phyloP scores from a whole-genome alignment of 2,113 vertebrate genomes.

The Microtus richardsoni region DNA sequence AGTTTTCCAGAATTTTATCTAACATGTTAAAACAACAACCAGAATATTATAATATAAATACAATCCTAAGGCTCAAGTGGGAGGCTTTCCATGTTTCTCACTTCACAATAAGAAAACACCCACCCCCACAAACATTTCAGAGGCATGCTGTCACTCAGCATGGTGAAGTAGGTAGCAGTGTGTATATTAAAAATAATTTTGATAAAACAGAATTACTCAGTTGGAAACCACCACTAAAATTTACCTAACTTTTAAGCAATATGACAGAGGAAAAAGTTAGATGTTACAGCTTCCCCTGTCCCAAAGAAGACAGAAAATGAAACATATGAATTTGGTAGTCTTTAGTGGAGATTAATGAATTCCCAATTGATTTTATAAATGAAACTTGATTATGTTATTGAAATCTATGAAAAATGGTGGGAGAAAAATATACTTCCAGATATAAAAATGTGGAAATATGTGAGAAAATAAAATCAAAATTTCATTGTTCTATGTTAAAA shows the following conservation, averaged over 20 bases:
- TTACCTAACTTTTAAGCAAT: background rate
- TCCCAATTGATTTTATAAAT: background rate
- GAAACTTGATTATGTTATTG: background rate
- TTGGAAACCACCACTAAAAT: background rate
- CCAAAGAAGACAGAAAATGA: background rate
- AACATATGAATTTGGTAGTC: background rate
- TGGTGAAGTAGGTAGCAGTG: background rate
- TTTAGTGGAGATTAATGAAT: background rate
- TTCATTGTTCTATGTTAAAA: background rate
- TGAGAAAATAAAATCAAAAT: background rate
- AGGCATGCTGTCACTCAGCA: background rate
- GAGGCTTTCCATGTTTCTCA: background rate
- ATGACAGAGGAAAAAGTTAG: background rate
- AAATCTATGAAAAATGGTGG: background rate
- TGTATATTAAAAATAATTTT: background rate
- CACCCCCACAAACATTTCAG: background rate
- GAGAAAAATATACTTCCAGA: background rate
- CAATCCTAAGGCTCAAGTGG: background rate
- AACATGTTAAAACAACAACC: background rate
- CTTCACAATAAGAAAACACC: background rate
- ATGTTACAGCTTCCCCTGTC: background rate
- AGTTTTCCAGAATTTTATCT: background rate
- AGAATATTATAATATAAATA: background rate
- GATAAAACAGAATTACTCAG: background rate
- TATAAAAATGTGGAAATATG: background rate